Conservation (phyloP, 2,888 invertebrate genomes). For the Drosophila pseudotakahashii region DNA sequence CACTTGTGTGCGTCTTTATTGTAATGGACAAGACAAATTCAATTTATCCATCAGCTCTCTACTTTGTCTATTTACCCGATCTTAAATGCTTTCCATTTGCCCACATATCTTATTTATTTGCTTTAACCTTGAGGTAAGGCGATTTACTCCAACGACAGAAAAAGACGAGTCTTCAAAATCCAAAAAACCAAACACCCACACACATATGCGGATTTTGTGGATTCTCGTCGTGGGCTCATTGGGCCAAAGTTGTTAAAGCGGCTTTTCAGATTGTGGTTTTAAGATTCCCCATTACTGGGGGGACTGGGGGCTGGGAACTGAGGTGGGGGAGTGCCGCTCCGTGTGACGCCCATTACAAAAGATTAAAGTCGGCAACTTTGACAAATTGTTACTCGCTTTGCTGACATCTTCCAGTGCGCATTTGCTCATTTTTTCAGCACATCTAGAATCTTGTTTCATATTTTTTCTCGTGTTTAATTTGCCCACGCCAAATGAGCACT, state of each 20-base stretch:
- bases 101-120: constrained; percentile 11
- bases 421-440: constrained; percentile 44
- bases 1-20: constrained; percentile 64
- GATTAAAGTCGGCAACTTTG: constrained; percentile 57
- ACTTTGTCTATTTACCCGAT: constrained; percentile 25
- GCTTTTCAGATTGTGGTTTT: constrained; percentile 51
- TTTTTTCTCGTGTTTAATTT: constrained; percentile 37
- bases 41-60: constrained; percentile 41
- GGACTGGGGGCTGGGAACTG: background rate
- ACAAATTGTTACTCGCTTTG: constrained; percentile 72
- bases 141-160: constrained; percentile 28
- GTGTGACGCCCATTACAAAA: constrained; percentile 44
- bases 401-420: constrained; percentile 72
- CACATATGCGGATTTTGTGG: constrained; percentile 41
- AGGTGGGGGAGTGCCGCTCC: constrained; percentile 11
- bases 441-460: constrained; percentile 29
- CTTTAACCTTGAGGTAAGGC: constrained; percentile 33
- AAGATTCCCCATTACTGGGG: constrained; percentile 35
- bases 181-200: constrained; percentile 13
- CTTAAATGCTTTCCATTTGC: constrained; percentile 34
- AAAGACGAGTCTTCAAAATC: constrained; percentile 15
- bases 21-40: constrained; percentile 52
- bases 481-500: constrained; percentile 46
- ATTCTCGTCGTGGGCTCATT: constrained; percentile 34
- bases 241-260: constrained; percentile 49